These are phyloP conservation scores for Actenoides hombroni DNA, from an alignment of 2,113 vertebrate species.

Conservation along the genomic window DNA sequence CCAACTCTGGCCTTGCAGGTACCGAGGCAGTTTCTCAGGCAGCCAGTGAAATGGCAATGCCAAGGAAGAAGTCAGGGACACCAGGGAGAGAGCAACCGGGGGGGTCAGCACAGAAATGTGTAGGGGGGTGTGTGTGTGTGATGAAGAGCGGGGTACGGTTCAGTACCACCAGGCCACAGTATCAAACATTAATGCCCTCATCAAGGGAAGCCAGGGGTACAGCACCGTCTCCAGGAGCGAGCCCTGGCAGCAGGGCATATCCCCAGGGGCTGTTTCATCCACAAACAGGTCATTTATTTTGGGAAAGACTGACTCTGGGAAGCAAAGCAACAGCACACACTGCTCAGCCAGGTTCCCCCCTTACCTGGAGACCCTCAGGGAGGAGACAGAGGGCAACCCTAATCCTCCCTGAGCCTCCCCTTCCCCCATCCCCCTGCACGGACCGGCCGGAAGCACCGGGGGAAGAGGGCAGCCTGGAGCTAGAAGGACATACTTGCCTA, in stretches of 20 bases:
- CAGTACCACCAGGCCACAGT: background rate
- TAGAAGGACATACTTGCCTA: background rate
- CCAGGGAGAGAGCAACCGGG: rapidly evolving
- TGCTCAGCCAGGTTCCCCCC: background rate
- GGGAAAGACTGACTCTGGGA: background rate
- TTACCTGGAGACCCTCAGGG: background rate
- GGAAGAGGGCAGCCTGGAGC: background rate
- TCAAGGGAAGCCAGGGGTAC: background rate
- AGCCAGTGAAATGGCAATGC: background rate
- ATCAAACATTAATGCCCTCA: constrained; percentile 17
- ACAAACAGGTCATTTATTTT: background rate
- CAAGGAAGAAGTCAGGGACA: background rate
- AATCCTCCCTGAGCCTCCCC: background rate
- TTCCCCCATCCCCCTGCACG: background rate
- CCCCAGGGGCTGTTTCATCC: background rate
- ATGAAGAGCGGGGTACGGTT: background rate
- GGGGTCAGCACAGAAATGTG: background rate
- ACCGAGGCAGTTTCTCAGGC: background rate
- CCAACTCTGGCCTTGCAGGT: background rate
- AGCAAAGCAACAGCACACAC: background rate
- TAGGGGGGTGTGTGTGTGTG: background rate
- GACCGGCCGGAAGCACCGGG: background rate
- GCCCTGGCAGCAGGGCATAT: background rate
- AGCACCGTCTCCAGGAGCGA: background rate
- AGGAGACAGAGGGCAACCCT: background rate